phyloP scores from a whole-genome alignment of 2,888 invertebrate genomes.

The Ametastegia equiseti region DNA sequence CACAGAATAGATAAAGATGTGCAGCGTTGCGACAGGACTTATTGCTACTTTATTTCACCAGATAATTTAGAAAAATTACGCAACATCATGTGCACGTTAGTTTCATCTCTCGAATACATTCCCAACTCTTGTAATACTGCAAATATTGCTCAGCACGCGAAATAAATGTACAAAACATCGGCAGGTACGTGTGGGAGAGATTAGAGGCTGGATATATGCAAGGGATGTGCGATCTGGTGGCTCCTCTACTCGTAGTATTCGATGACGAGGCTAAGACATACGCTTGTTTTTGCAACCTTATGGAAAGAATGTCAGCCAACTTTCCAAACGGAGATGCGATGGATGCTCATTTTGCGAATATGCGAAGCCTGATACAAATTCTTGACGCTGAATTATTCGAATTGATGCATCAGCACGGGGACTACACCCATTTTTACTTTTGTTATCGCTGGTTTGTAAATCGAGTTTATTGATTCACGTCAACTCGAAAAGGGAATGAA shows the following conservation, averaged over 20 bases:
- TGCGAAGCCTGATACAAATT: conserved; percentile 93
- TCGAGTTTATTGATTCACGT: too few relatives aligned
- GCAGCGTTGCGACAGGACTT: conserved; percentile 95
- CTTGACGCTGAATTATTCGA: conserved; percentile 96
- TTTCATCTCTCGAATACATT: conserved; percentile 52
- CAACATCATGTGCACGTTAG: conserved; percentile 97
- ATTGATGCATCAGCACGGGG: conserved; percentile 95
- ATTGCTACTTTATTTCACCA: conserved; percentile 90
- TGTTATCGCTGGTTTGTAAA: conserved; percentile 91
- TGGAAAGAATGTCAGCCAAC: conserved; percentile 94
- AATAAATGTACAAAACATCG: conserved; percentile 30
- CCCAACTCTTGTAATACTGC: neutral
- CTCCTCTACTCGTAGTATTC: conserved; percentile 93
- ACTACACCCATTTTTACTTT: conserved; percentile 98
- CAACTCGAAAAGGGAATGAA: too few relatives aligned
- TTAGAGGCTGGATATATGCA: conserved; percentile 97
- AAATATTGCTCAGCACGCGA: neutral
- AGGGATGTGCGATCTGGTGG: conserved; percentile 98
- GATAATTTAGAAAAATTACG: conserved; percentile 94
- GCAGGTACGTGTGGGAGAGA: conserved; percentile 97
- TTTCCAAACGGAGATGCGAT: conserved; percentile 96
- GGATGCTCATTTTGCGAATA: conserved; percentile 97
- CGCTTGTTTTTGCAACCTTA: conserved; percentile 93
- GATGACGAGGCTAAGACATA: conserved; percentile 95
- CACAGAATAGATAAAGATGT: conserved; percentile 98